Conservation (phyloP, 2,797 vertebrate genomes). For the Bradypodion ventrale region DNA sequence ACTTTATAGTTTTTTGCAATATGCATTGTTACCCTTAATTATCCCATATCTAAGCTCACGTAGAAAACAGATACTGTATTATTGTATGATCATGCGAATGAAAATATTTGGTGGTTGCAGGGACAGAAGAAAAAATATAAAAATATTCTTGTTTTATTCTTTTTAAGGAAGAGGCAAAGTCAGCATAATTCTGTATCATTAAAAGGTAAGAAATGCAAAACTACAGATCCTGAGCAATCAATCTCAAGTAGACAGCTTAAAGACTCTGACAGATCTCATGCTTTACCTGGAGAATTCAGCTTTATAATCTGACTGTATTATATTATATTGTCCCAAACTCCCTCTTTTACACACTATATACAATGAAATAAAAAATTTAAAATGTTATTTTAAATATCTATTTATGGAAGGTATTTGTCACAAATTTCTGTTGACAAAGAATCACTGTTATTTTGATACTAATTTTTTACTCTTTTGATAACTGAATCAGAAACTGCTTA, state of each 20-base stretch:
- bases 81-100: no score
- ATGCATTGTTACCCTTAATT: neutral
- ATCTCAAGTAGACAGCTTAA: constrained; percentile 7
- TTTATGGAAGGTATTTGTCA: neutral
- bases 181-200: neutral
- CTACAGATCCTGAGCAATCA: neutral
- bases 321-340: neutral
- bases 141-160: neutral
- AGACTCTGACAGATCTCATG: neutral
- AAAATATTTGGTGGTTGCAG: neutral
- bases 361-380: neutral
- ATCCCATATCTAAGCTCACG: neutral
- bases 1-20: neutral
- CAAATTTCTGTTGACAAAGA: neutral
- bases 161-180: neutral
- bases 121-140: neutral
- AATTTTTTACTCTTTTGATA: neutral
- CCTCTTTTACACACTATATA: no score
- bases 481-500: neutral
- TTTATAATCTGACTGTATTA: neutral
- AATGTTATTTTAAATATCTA: neutral
- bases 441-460: neutral
- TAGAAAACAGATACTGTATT: no score
- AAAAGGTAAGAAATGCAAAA: neutral
- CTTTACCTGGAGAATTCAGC: neutral